Evolutionary conservation across 1,140 invertebrate genomes (phyloP).

Genomic region (Aphidius gifuensis): DNA sequence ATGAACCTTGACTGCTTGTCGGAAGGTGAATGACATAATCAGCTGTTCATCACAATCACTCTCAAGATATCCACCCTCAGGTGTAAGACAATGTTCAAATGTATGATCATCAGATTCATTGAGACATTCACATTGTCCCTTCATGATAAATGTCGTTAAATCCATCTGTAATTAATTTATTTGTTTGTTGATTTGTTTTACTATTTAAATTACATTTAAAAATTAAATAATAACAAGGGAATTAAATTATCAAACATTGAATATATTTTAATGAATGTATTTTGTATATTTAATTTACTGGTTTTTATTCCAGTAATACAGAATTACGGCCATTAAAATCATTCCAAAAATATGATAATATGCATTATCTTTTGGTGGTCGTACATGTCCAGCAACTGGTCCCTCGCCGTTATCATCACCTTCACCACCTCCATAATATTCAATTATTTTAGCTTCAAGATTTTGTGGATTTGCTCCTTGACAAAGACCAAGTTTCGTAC

Average conservation of each 20-base stretch:
- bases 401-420: constrained; percentile 59
- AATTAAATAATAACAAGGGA: background rate
- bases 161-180: constrained; percentile 71
- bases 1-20: constrained; percentile 94
- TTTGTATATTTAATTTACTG: constrained; percentile 7
- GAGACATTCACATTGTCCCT: constrained; percentile 89
- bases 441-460: constrained; percentile 86
- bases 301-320: constrained; percentile 46
- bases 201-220: background rate
- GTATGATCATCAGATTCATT: constrained; percentile 95
- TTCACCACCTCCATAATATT: constrained; percentile 76
- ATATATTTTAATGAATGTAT: background rate
- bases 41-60: constrained; percentile 95
- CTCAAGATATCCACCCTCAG: constrained; percentile 75
- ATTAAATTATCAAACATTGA: background rate
- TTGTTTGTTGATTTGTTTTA: background rate
- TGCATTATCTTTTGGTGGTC: constrained; percentile 38
- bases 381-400: constrained; percentile 75
- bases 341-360: constrained; percentile 47
- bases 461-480: constrained; percentile 79
- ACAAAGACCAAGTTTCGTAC: constrained; percentile 71
- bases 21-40: constrained; percentile 89
- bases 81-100: constrained; percentile 70
- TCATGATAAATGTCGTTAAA: constrained; percentile 79
- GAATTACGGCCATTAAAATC: constrained; percentile 37